Conservation (phyloP, 2,888 invertebrate genomes). For the Aphelenchoides bicaudatus region DNA sequence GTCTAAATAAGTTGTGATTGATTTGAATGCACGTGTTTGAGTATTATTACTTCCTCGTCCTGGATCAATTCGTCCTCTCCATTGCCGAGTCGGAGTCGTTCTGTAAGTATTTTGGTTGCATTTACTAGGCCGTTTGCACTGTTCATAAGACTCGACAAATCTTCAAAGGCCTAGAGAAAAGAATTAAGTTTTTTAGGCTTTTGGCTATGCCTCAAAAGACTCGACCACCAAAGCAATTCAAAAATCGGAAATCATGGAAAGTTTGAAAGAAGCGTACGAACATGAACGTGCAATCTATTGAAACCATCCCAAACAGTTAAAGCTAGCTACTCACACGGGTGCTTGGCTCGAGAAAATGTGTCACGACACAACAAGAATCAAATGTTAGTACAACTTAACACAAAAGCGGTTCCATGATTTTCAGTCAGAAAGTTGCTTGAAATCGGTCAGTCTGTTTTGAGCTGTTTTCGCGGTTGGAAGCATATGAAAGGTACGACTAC, state of each 20-base stretch:
- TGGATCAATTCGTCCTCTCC: constrained; percentile 83
- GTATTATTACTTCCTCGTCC: constrained; percentile 73
- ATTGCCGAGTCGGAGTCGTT: constrained; percentile 86
- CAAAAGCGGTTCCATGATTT: background rate
- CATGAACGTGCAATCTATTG: no score
- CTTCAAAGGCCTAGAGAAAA: constrained; percentile 76
- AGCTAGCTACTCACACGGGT: background rate
- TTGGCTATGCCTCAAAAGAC: no score
- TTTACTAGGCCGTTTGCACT: constrained; percentile 96
- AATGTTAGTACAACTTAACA: background rate
- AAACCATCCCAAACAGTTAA: constrained; percentile 7
- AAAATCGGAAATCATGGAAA: no score
- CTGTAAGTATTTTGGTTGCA: constrained; percentile 83
- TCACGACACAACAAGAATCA: background rate
- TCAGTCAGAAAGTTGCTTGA: no score
- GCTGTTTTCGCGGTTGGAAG: no score
- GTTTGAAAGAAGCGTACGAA: no score
- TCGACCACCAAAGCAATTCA: no score
- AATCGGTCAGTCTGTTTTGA: no score
- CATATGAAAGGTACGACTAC: no score
- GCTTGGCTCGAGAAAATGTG: background rate
- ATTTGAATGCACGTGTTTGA: constrained; percentile 2
- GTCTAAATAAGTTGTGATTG: constrained; percentile 68
- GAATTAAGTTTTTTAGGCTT: no score
- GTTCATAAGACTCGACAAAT: constrained; percentile 85